Evolutionary conservation across 2,888 invertebrate genomes (phyloP), one percentile per base, ranked within the genome.

Genomic region (Dynastes tityus): DNA sequence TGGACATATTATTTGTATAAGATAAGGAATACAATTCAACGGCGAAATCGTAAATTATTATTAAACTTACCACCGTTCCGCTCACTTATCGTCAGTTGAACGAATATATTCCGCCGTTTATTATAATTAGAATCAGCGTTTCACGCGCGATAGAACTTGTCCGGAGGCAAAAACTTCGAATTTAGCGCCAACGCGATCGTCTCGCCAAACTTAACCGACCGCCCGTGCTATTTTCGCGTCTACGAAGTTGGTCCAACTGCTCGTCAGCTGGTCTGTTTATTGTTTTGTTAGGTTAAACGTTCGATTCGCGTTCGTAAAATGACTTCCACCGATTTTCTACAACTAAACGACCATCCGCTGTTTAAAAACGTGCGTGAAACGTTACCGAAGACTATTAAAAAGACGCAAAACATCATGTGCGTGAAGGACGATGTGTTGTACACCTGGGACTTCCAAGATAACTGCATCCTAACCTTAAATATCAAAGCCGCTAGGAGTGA

Each of bases 371-470:
- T 93, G 73, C 91, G 91, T 82, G 90, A 90, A 61, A 89, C 90
- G 83, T 86, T 94, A 45, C 89, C 90, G 67, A 91, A 91, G 83
- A 89, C 89, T 40, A 88, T 88, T 80, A 90, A 89, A 79, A 93
- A 92, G 83, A 91, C 93, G 82, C 89, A 90, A 79, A 93, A 93
- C 88, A 90, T 94, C 82, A 86, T 94, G 40, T 91, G 91, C 83
- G 90, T 93, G 76, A 91, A 91, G 79, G 93, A 94, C 82, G 92
- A 93, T 87, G 91, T 93, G 82, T 88, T 94, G 77, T 94, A 92
- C 85, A 90, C 92, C 83, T 94, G 94, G 94, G 91, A 93, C 85
- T 90, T 91, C 1, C 88, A 90, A 78, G 92, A 93, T 86, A 92
- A 91, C 85, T 93, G 93, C 87, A 90, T 94, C 80, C 89, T 92